Evolutionary conservation across 2,888 invertebrate species (phyloP).

Genomic region (Heliconius aoede): DNA sequence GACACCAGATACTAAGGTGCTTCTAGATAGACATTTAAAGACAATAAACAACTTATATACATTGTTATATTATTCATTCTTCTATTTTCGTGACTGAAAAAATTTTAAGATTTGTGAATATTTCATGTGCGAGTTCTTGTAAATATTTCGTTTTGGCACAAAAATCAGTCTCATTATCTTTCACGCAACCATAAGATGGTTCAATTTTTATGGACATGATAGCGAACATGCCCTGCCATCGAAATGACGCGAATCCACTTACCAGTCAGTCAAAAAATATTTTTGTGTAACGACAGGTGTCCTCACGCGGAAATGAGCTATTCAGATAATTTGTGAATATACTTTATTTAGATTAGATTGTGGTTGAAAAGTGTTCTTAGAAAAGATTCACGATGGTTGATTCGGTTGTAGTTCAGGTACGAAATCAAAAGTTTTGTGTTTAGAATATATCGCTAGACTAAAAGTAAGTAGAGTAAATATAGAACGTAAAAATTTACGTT

Average conservation of each 20-base stretch:
- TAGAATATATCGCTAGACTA: neutral
- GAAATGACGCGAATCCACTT: constrained; percentile 57
- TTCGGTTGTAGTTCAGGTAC: constrained; percentile 50
- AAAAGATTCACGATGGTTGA: constrained; percentile 47
- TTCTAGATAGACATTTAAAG: neutral
- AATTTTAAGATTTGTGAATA: neutral
- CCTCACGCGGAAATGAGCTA: constrained; percentile 43
- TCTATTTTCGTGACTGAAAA: neutral
- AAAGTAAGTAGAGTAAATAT: neutral
- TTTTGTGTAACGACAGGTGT: constrained; percentile 60
- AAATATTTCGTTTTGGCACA: constrained; percentile 42
- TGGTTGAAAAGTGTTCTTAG: constrained; percentile 3
- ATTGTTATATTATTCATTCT: neutral
- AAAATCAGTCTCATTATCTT: constrained; percentile 49
- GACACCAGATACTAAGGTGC: neutral
- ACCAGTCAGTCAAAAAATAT: constrained; percentile 68
- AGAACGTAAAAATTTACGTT: neutral
- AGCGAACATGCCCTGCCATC: constrained; percentile 62
- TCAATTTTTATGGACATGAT: constrained; percentile 62
- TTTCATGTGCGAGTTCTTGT: constrained; percentile 14
- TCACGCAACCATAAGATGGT: constrained; percentile 67
- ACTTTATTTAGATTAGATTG: constrained; percentile 4
- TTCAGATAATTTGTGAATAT: constrained; percentile 1
- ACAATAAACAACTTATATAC: neutral
- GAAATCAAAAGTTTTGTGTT: neutral